Conservation (phyloP, 1,140 invertebrate genomes). For the Hermetia illucens region DNA sequence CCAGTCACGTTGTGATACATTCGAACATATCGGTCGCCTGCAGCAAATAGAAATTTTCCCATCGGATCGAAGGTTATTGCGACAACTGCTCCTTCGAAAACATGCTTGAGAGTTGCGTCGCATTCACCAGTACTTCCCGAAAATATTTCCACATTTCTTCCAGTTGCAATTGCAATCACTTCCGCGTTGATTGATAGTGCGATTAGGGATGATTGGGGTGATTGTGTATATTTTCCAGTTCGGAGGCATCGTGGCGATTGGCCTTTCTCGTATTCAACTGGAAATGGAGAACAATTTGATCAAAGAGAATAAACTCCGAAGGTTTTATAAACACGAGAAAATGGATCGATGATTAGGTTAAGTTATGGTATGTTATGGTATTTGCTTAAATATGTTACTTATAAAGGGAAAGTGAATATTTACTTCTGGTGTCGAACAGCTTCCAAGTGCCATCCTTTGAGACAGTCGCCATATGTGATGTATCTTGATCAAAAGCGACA, state of each 20-base stretch:
- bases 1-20: conserved; percentile 73
- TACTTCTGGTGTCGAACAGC: conserved; percentile 71
- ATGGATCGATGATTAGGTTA: conserved; percentile 1
- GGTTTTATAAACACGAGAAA: conserved; percentile 1
- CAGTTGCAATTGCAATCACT: conserved; percentile 52
- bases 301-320: conserved; percentile 3
- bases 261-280: conserved; percentile 63
- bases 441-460: conserved; percentile 82
- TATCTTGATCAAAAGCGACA: conserved; percentile 67
- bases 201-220: conserved; percentile 34
- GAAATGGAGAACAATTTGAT: conserved; percentile 21
- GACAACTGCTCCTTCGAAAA: conserved; percentile 43
- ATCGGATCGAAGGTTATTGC: conserved; percentile 55
- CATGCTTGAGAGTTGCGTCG: conserved; percentile 49
- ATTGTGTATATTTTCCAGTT: conserved; percentile 42
- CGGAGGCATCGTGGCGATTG: conserved; percentile 59
- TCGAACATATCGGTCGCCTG: conserved; percentile 60
- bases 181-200: conserved; percentile 63
- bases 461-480: conserved; percentile 65
- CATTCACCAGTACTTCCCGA: conserved; percentile 46
- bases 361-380: conserved; percentile 1
- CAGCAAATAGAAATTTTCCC: conserved; percentile 56
- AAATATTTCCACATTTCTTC: conserved; percentile 51
- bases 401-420: conserved; percentile 18
- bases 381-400: background rate